Conservation (phyloP, 2,888 invertebrate species). For the Lepidocyrtoides sp. region DNA sequence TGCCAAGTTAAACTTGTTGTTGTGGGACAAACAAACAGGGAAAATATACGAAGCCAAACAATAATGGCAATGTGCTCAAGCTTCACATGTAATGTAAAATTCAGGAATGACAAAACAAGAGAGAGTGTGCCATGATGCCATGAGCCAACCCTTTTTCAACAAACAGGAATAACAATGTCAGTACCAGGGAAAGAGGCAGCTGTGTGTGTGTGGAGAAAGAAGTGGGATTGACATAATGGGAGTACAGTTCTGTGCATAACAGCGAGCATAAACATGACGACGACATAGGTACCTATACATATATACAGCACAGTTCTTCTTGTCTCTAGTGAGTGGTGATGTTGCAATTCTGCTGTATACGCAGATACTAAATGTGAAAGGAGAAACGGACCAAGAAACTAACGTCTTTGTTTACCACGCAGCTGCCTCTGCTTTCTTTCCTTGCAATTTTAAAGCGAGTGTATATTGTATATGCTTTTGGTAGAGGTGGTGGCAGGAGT, state of each 20-base stretch:
- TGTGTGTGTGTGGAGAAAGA: neutral
- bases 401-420: neutral
- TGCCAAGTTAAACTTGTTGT: neutral
- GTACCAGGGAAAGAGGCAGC: neutral
- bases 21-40: neutral
- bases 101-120: neutral
- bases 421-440: neutral
- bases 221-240: neutral
- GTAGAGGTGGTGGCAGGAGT: neutral
- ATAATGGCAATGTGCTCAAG: too few relatives aligned
- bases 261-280: too few relatives aligned
- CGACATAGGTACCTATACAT: too few relatives aligned
- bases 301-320: too few relatives aligned
- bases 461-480: too few relatives aligned
- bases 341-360: too few relatives aligned
- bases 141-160: neutral
- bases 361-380: too few relatives aligned
- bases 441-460: neutral
- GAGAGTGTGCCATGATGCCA: neutral
- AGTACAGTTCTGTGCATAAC: neutral
- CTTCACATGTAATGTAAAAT: conserved; percentile 20
- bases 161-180: neutral
- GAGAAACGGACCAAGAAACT: too few relatives aligned
- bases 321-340: too few relatives aligned
- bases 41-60: neutral